Percentiles rank a stretch among this genome's conserved stretches.
Conservation (phyloP, 2,888 invertebrate genomes). For the Mythimna loreyi region DNA sequence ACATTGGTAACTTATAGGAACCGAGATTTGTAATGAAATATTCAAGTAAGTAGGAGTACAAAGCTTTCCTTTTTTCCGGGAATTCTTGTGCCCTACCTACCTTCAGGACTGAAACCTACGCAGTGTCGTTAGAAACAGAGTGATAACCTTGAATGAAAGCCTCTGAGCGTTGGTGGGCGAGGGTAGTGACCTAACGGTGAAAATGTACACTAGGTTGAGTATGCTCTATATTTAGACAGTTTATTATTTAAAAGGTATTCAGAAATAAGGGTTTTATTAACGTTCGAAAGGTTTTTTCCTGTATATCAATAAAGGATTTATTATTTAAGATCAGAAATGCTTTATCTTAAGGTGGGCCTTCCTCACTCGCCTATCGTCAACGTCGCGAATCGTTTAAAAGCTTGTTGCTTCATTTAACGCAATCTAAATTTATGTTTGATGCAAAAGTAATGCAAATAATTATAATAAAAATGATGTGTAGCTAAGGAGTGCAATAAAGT, state of each 20-base stretch:
- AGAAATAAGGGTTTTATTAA: neutral
- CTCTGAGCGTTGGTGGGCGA: neutral
- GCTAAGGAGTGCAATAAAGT: too few species aligned
- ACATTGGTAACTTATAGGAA: neutral
- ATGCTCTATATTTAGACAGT: slow-evolving; percentile 24
- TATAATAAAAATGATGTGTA: too few species aligned
- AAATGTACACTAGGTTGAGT: slow-evolving; percentile 4
- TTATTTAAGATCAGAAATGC: neutral
- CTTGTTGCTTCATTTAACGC: too few species aligned
- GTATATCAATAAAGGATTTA: too few species aligned
- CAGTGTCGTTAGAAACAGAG: neutral
- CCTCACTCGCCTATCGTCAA: too few species aligned
- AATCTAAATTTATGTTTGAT: too few species aligned
- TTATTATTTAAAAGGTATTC: slow-evolving; percentile 14
- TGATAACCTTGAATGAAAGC: slow-evolving; percentile 8
- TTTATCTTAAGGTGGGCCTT: too few species aligned
- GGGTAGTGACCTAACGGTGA: slow-evolving; percentile 34
- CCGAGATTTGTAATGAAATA: slow-evolving; percentile 9
- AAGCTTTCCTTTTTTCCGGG: slow-evolving; percentile 10
- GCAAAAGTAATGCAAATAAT: too few species aligned
- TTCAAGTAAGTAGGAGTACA: slow-evolving; percentile 14
- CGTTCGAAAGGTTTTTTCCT: neutral
- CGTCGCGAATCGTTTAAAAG: too few species aligned
- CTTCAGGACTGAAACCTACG: slow-evolving; percentile 6
- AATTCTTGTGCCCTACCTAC: neutral